These are phyloP conservation scores for Ptychadena robeensis DNA, from an alignment of 2,797 vertebrate species.

Conservation along the genomic window DNA sequence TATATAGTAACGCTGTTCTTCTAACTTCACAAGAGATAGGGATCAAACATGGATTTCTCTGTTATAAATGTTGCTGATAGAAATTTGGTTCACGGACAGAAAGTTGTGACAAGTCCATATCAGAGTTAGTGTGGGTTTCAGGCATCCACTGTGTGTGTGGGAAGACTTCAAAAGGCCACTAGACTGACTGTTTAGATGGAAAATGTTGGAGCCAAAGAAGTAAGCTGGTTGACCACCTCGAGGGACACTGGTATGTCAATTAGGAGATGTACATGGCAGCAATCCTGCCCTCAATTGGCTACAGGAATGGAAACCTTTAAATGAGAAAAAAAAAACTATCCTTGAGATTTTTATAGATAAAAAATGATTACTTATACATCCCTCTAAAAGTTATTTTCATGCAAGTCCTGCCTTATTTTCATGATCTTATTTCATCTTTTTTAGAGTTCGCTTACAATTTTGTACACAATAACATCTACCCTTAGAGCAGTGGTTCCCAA, in stretches of 20 bases:
- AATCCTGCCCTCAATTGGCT: neutral
- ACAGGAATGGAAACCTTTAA: neutral
- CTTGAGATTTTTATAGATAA: too few relatives aligned
- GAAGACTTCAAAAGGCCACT: constrained; percentile 11
- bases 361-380: too few relatives aligned
- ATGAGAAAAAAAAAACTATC: neutral
- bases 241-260: neutral
- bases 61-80: neutral
- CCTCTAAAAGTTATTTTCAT: too few relatives aligned
- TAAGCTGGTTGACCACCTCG: neutral
- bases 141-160: neutral
- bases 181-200: constrained; percentile 1
- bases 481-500: too few relatives aligned
- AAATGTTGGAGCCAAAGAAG: neutral
- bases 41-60: too few relatives aligned
- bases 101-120: neutral
- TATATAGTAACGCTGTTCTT: too few relatives aligned
- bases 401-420: too few relatives aligned
- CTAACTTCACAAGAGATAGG: too few relatives aligned
- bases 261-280: neutral
- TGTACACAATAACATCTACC: too few relatives aligned
- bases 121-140: neutral
- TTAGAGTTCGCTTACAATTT: too few relatives aligned
- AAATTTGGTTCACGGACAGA: neutral
- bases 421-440: too few relatives aligned